Evolutionary conservation across 2,797 vertebrate genomes (phyloP), one percentile per base, ranked within the genome.

Genomic region (Synaphobranchus kaupii): DNA sequence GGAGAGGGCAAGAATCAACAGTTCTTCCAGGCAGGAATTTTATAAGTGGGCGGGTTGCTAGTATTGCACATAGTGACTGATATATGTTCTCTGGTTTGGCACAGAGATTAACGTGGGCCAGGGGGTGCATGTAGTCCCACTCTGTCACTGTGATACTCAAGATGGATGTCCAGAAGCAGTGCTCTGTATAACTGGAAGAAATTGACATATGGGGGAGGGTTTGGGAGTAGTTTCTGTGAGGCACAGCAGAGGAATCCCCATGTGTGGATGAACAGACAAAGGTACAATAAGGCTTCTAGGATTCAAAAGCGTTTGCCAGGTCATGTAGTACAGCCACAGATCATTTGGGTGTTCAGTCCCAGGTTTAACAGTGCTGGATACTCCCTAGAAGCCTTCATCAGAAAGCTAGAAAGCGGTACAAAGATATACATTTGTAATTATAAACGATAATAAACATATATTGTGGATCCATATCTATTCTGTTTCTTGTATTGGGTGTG

Each of bases 21-120:
- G 34, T 50, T 28, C 78, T 81, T 50, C 47, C 44, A 50, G 78
- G 20, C 50, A 84, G 83, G 83, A 60, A 58, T 56, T 58, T 84
- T 44, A n/a, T 8, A 81, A 81, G 44, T 48, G 44, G 22, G 47
- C 50, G 44, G 31, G 20, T 78, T 81, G 20, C 44, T 50, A 50
- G n/a, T 81, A 25, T 5, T 48, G 28, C 20, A 25, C 22, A 25
- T 10, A 48, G 50, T 81, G 47, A 50, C 39, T 76, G 25, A 81
- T 81, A 48, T 50, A 25, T 50, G 39, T n/a, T 81, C 78, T 81
- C 25, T 17, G 34, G 44, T 34, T 81, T 81, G 73, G 73, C 73
- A 78, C 34, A 25, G 78, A 47, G 78, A 78, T 6, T 7, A 17
- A 44, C 39, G 7, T 47, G 73, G 17, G 17, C 39, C 44, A 50